These are phyloP conservation scores for Peromyscus melanophrys DNA, from an alignment of 2,797 vertebrate species.

Conservation along the genomic window DNA sequence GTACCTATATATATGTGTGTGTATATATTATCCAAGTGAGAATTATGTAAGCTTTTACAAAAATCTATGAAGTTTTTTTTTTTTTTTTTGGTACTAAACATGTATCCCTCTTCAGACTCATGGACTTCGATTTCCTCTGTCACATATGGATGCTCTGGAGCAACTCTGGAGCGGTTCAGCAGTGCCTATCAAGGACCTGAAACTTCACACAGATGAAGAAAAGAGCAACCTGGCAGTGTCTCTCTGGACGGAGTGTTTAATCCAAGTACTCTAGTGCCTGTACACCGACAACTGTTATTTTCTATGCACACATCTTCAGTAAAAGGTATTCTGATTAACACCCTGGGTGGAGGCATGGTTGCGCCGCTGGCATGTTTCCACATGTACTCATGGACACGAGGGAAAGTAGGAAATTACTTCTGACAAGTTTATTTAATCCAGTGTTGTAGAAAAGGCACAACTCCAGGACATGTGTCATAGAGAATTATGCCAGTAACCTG, in stretches of 20 bases:
- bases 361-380: too few species aligned
- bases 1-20: too few species aligned
- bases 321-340: background rate
- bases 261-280: slow-evolving; percentile 87
- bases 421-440: slow-evolving; percentile 80
- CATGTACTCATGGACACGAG: background rate
- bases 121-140: slow-evolving; percentile 94
- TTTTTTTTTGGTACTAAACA: background rate
- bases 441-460: slow-evolving; percentile 77
- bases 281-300: background rate
- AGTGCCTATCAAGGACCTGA: slow-evolving; percentile 87
- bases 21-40: background rate
- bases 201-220: slow-evolving; percentile 88
- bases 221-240: slow-evolving; percentile 91
- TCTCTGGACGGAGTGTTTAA: slow-evolving; percentile 91
- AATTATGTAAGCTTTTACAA: background rate
- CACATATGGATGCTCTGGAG: slow-evolving; percentile 91
- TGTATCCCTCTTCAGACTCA: slow-evolving; percentile 82
- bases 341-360: background rate
- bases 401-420: background rate
- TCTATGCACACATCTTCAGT: background rate
- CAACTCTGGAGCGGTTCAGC: slow-evolving; percentile 90
- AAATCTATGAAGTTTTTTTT: background rate
- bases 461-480: slow-evolving; percentile 69
- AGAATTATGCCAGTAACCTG: slow-evolving; percentile 67